Evolutionary conservation across 1,140 invertebrate species (phyloP).

Genomic region (Drosophila chauvacae): DNA sequence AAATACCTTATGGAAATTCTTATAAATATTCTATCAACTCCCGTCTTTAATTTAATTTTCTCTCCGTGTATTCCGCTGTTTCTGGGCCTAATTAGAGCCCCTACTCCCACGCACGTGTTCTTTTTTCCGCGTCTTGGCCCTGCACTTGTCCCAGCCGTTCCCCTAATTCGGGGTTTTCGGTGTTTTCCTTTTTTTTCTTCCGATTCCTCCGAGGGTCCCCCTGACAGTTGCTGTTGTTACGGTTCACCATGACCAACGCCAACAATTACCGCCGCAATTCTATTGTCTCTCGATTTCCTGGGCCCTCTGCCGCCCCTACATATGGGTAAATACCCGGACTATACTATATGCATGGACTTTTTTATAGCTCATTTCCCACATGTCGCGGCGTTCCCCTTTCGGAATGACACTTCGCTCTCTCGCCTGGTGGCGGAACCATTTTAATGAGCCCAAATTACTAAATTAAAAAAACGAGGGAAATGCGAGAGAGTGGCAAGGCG

Average conservation of each 20-base stretch:
- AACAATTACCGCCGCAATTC: constrained; percentile 82
- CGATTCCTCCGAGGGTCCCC: constrained; percentile 13
- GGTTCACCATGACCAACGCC: constrained; percentile 82
- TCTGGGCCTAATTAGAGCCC: constrained; percentile 65
- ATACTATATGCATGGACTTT: constrained; percentile 8
- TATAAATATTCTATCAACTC: not conserved
- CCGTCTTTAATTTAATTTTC: not conserved
- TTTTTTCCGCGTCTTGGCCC: constrained; percentile 16
- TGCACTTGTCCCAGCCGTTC: constrained; percentile 57
- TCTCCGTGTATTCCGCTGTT: constrained; percentile 19
- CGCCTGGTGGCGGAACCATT: constrained; percentile 64
- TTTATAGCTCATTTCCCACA: constrained; percentile 80
- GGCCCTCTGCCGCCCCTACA: constrained; percentile 15
- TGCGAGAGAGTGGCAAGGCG: not conserved
- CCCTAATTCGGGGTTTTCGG: constrained; percentile 29
- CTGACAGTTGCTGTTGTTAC: constrained; percentile 82
- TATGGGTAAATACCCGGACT: constrained; percentile 1
- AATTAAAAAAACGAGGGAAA: constrained; percentile 41
- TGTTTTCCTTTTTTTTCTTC: not conserved
- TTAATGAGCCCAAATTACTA: constrained; percentile 81
- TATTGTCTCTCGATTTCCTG: constrained; percentile 82
- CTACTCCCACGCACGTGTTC: constrained; percentile 71
- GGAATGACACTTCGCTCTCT: constrained; percentile 35
- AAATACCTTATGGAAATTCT: too few species aligned
- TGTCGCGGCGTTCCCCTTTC: constrained; percentile 48